These are phyloP conservation scores for Eueides isabella DNA, from an alignment of 1,140 invertebrate genomes.

Conservation along the genomic window DNA sequence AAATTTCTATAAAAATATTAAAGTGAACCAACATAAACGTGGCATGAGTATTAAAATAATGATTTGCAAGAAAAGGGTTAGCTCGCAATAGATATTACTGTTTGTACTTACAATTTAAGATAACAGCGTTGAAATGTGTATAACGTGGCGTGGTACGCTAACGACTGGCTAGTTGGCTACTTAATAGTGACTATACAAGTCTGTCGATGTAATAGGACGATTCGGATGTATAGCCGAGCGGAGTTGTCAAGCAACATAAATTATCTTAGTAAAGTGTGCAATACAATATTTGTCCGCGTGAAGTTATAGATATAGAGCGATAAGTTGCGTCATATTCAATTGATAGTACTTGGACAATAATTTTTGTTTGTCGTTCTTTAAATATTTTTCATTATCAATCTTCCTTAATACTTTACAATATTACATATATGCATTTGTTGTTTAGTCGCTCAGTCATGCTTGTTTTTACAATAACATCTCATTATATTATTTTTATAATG, in stretches of 20 bases:
- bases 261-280: constrained; percentile 22
- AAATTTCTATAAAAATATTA: neutral
- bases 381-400: neutral
- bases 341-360: neutral
- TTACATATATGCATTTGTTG: neutral
- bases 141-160: constrained; percentile 18
- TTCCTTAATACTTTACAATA: neutral
- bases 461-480: too few species aligned
- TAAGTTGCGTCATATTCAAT: neutral
- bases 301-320: neutral
- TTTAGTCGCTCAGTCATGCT: neutral
- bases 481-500: too few species aligned
- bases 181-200: constrained; percentile 4
- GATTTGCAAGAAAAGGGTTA: neutral
- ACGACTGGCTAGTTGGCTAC: constrained; percentile 21
- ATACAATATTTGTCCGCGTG: neutral
- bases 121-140: constrained; percentile 5
- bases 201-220: constrained; percentile 11
- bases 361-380: neutral
- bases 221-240: constrained; percentile 21
- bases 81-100: neutral
- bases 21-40: neutral
- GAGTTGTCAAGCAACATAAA: constrained; percentile 26
- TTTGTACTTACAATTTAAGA: constrained; percentile 2
- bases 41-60: neutral